Base-by-base conservation (phyloP, 2,888 invertebrate genomes). In the Drepanosiphum platanoidis region DNA sequence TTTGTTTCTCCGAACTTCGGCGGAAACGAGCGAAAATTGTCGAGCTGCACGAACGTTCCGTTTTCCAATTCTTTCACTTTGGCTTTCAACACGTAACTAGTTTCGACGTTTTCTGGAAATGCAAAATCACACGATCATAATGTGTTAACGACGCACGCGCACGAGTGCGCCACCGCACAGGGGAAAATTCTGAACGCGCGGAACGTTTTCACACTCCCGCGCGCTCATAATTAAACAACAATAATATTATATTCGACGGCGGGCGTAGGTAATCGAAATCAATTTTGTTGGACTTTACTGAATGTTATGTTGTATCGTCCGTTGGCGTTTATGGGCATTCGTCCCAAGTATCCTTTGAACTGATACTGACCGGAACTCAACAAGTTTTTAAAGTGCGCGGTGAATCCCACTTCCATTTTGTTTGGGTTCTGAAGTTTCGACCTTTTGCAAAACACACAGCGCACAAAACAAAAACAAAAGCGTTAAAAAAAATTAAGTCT, bases 261-360 rank as follows among this genome's bases (percentile, higher is more conserved):
- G n/a, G n/a, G n/a, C n/a, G n/a, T n/a, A n/a, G n/a, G n/a, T n/a
- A n/a, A n/a, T n/a, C n/a, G n/a, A n/a, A n/a, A n/a, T n/a, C n/a
- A 30, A n/a, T 30, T 75, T 0, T n/a, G 36, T 64, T 61, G 32
- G 46, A 81, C 39, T 61, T 84, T 84, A 84, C 84, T 77, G 68
- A 68, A 84, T 36, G 84, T 84, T 68, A 70, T 77, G 75, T 75
- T 84, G 58, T 68, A 84, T 77, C 74, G 34, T 39, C 84, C 84
- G 30, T 77, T 58, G 52, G 46, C 68, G 39, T 84, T 77, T 8
- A 84, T 84, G 22, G 84, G 75, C 27, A 77, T 58, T 15, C 84
- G 64, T n/a, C 84, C 84, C 34, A 84, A 30, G 27, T 77, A 84
- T 70, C 84, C 84, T 77, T 77, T 77, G 75, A 84, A 84, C 22